phyloP scores from a whole-genome alignment of 2,797 vertebrate species.

The Peromyscus aztecus region DNA sequence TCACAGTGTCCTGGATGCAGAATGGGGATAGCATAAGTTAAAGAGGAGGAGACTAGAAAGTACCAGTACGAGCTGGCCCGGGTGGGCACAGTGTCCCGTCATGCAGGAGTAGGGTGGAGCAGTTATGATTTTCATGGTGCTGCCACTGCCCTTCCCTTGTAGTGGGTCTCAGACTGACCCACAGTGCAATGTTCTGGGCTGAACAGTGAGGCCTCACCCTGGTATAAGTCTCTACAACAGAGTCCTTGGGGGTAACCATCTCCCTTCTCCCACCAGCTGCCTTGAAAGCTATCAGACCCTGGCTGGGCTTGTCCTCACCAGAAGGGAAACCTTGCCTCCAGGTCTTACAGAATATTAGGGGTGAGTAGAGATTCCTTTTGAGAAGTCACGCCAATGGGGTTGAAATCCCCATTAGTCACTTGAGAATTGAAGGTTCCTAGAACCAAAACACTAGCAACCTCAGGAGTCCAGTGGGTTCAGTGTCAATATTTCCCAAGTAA shows the following conservation, averaged over 20 bases:
- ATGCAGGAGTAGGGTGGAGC: rapidly evolving
- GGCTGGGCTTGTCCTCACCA: not conserved
- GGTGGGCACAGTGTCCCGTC: rapidly evolving
- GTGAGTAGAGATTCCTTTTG: not conserved
- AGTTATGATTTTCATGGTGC: too few relatives aligned
- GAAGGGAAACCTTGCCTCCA: not conserved
- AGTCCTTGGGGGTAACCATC: rapidly evolving
- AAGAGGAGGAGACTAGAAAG: not conserved
- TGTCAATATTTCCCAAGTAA: conserved; percentile 69
- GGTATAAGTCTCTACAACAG: not conserved
- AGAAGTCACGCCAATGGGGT: not conserved
- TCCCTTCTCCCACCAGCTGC: not conserved
- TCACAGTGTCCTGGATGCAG: not conserved
- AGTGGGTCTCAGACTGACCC: not conserved
- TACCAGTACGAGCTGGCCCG: not conserved
- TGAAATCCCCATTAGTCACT: conserved; percentile 37
- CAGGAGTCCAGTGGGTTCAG: conserved; percentile 18
- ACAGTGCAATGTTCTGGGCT: not conserved
- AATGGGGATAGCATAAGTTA: not conserved
- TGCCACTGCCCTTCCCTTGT: not conserved
- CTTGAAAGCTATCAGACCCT: not conserved
- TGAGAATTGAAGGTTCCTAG: conserved; percentile 61
- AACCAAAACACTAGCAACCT: conserved; percentile 60
- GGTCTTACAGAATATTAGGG: not conserved
- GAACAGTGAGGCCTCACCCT: not conserved